Evolutionary conservation across 2,888 invertebrate genomes (phyloP), one percentile per base, ranked within the genome.

Genomic region (Harpalus rubripes): DNA sequence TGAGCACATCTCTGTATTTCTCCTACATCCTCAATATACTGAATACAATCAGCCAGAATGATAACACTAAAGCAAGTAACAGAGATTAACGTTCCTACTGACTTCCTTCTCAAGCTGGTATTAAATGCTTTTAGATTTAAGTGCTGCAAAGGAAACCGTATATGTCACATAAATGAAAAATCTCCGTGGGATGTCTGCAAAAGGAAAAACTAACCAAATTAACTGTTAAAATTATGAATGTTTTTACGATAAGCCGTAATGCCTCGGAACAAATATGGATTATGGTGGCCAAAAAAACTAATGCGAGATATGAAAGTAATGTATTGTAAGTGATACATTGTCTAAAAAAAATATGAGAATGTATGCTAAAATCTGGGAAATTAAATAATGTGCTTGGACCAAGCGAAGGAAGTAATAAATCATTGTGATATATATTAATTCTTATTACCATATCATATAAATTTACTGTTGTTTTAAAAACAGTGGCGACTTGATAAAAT

Each of bases 51-150:
- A 65, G n/a, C 32, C 7, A 65, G n/a, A 16, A 44, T 44, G 41
- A 72, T 32, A 39, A 18, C 8, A 65, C 26, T 26, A 8, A 8
- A 18, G 32, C 65, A 65, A 65, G 16, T 18, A 10, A 32, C 10
- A 65, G n/a, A 41, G 72, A 72, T 72, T 72, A 72, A 41, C 72
- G 72, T 18, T 18, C n/a, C 15, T 22, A 10, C 32, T 65, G 65
- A 65, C 65, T 72, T 72, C 41, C 41, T 12, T 41, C 44, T 41
- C 15, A 16, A 18, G 8, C 72, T 72, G 4, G 39, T 72, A 72
- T 72, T 72, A 72, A 72, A 72, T 41, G 39, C 72, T 72, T 72
- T 41, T 44, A 72, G 72, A 72, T 72, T 44, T 72, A 72, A 72
- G 72, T 44, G 72, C 72, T 72, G 72, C 41, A 44, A 15, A 72